phyloP scores from a whole-genome alignment of 2,797 vertebrate genomes.

The Micromesistius poutassou region DNA sequence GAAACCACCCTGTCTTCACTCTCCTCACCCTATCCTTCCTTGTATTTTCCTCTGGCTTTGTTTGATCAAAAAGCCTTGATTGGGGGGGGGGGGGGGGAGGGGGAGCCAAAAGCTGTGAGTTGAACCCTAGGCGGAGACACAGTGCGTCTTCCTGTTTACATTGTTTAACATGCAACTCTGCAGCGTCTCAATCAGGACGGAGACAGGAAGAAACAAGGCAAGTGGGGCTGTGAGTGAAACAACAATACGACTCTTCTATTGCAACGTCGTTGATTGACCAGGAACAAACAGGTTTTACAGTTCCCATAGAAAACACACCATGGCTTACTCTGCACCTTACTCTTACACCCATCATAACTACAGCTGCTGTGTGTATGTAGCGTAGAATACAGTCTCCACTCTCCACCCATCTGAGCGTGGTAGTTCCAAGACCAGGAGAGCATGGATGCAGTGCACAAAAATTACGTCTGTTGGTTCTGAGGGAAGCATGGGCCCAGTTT shows the following conservation, averaged over 20 bases:
- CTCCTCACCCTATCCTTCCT: background rate
- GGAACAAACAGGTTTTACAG: background rate
- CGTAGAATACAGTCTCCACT: no score
- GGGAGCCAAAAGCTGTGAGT: no score
- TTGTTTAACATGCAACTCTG: background rate
- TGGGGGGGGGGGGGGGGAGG: no score
- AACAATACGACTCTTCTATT: background rate
- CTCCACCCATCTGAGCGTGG: no score
- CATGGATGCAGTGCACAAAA: no score
- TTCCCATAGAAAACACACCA: background rate
- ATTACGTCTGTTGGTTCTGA: no score
- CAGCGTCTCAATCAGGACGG: background rate
- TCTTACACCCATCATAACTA: background rate
- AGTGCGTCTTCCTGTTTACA: background rate
- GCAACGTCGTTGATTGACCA: background rate
- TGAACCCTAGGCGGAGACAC: background rate
- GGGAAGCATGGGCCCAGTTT: no score
- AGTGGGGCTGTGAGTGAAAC: background rate
- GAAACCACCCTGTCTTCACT: background rate
- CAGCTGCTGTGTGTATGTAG: no score
- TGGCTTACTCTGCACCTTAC: background rate
- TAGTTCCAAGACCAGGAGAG: no score
- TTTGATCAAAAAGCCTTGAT: background rate
- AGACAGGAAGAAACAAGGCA: slow-evolving; percentile 22
- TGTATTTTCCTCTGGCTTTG: background rate